Percentiles rank a stretch among this genome's conserved stretches.
Conservation (phyloP, 2,797 vertebrate genomes). For the Eurystomus glaucurus region DNA sequence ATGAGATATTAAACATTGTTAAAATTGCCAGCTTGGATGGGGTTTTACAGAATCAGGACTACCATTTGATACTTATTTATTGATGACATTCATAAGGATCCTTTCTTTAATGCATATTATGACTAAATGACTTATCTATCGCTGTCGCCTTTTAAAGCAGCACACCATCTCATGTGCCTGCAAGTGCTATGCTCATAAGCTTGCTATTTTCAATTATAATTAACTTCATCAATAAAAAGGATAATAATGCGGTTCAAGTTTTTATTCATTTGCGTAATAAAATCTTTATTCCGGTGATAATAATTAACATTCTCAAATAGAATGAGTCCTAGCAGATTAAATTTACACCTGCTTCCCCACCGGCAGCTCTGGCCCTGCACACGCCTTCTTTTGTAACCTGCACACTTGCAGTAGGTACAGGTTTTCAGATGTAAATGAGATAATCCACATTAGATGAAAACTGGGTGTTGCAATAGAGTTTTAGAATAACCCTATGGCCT, state of each 20-base stretch:
- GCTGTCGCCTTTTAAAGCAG: background rate
- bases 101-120: background rate
- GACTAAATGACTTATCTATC: background rate
- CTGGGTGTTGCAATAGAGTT: background rate
- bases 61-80: background rate
- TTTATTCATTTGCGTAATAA: slow-evolving; percentile 18
- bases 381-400: background rate
- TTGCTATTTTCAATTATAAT: slow-evolving; percentile 36
- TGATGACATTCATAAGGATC: background rate
- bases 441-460: slow-evolving; percentile 24
- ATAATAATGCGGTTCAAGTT: background rate
- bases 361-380: background rate
- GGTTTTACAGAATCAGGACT: background rate
- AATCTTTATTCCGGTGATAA: background rate
- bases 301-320: background rate
- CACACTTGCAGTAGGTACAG: background rate
- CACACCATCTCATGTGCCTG: background rate
- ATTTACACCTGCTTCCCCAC: background rate
- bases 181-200: background rate
- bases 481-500: background rate
- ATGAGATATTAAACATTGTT: background rate
- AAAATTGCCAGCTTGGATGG: background rate
- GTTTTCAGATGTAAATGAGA: slow-evolving; percentile 47
- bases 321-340: background rate
- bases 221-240: background rate